phyloP scores from a whole-genome alignment of 1,140 invertebrate species.

The Halesus radiatus region DNA sequence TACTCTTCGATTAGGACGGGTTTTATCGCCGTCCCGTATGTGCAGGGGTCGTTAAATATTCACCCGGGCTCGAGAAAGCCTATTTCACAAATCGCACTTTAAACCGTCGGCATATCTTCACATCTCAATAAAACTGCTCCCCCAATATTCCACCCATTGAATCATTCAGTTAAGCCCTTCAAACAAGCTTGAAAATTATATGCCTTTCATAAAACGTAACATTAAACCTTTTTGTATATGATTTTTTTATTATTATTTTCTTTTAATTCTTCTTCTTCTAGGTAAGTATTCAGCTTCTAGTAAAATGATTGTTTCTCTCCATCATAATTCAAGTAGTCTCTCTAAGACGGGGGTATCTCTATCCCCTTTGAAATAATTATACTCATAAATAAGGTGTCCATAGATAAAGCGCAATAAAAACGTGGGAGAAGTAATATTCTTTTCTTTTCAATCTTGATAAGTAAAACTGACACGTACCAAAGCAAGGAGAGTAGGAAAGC shows the following conservation, averaged over 20 bases:
- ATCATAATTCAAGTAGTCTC: no score
- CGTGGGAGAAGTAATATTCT: conserved; percentile 22
- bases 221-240: no score
- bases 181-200: no score
- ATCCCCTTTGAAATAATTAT: conserved; percentile 4
- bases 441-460: conserved; percentile 47
- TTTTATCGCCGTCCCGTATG: conserved; percentile 49
- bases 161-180: no score
- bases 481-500: conserved; percentile 22
- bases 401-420: conserved; percentile 37
- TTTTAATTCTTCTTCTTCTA: no score
- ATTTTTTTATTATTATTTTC: no score
- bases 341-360: not conserved
- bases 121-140: conserved; percentile 23
- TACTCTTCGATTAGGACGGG: conserved; percentile 49
- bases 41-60: conserved; percentile 50
- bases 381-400: conserved; percentile 35
- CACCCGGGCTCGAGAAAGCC: conserved; percentile 9
- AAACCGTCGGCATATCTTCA: conserved; percentile 32
- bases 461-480: conserved; percentile 47
- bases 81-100: conserved; percentile 38
- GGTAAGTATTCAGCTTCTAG: no score
- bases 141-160: not conserved
- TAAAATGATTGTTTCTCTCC: no score
- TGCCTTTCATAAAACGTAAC: no score